phyloP scores from a whole-genome alignment of 2,888 invertebrate genomes.

The Euclidia mi region DNA sequence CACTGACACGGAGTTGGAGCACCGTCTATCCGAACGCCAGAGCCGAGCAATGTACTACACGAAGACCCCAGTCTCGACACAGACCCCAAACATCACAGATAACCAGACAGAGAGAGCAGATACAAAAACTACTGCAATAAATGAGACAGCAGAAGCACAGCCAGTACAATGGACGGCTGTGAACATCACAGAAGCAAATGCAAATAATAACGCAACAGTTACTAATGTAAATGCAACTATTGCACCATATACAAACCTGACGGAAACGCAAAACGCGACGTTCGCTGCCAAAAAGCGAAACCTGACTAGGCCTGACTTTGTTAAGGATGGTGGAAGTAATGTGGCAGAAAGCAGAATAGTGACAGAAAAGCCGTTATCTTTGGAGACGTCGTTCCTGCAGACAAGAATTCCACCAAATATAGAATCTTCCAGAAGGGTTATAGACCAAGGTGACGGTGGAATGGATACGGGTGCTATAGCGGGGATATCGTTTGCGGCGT shows the following conservation, averaged over 20 bases:
- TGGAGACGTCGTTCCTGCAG: conserved; percentile 82
- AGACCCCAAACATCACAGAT: conserved; percentile 63
- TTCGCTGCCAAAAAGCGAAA: conserved; percentile 74
- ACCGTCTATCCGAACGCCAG: conserved; percentile 70
- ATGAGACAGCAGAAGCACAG: conserved; percentile 60
- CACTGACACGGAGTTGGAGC: conserved; percentile 66
- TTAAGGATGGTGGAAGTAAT: conserved; percentile 73
- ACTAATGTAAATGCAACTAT: conserved; percentile 59
- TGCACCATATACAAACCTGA: conserved; percentile 61
- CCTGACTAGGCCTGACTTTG: conserved; percentile 74
- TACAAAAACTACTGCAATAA: conserved; percentile 50
- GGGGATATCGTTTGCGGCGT: conserved; percentile 92
- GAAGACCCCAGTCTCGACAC: conserved; percentile 68
- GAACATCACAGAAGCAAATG: conserved; percentile 44
- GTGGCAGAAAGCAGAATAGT: conserved; percentile 81
- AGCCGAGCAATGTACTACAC: conserved; percentile 82
- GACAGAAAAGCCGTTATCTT: conserved; percentile 82
- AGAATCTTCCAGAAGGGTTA: conserved; percentile 80
- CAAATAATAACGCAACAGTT: conserved; percentile 59
- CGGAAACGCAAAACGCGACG: conserved; percentile 74
- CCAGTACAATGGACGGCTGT: conserved; percentile 78
- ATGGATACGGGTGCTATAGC: conserved; percentile 92
- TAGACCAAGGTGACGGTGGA: conserved; percentile 73
- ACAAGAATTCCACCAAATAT: conserved; percentile 82
- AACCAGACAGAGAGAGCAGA: conserved; percentile 53